Base-by-base conservation (phyloP, 2,113 vertebrate species). In the Takifugu bimaculatus region DNA sequence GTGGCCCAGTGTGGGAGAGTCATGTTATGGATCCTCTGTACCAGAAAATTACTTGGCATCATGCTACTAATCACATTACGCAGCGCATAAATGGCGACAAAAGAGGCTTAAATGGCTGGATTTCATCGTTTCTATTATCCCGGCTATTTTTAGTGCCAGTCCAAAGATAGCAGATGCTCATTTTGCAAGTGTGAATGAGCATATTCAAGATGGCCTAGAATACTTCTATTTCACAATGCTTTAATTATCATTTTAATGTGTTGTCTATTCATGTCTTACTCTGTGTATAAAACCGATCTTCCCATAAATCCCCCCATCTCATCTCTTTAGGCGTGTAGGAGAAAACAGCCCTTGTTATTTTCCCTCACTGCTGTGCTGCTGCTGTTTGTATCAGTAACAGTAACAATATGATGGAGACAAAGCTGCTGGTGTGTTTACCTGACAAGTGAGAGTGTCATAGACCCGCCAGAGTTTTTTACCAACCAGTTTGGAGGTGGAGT, bases 1-100 rank as follows among this genome's bases (percentile, higher is more conserved):
- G 90, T 92, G 74, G 90, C 93, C 94, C 94, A 96, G 67, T 44
- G 66, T 47, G 94, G 94, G 48, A 93, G 80, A 51, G 89, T 87
- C 61, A 92, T 89, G 71, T 95, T 93, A 86, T 96, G 93, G 78
- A 91, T 83, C 68, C 9, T 63, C 94, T 90, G 75, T 71, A 54
- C 32, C 43, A 50, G 43, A 64, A 64, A 74, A 61, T 75, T 57
- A 71, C 27, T 26, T 26, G 0, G 15, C 61, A 59, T 60, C 48
- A 43, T 12, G 52, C 68, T 63, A 58, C 68, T 77, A 80, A 68
- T 79, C 60, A 48, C 64, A 67, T 81, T 78, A 73, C 50, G 75
- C 65, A 68, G 74, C 56, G 57, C 28, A 60, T 27, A 50, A 57
- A 68, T 60, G 13, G 52, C 64, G 74, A 67, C 44, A 65, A 79